These are phyloP conservation scores for Tricholaema leucomelas DNA, from an alignment of 2,113 vertebrate species.

Conservation along the genomic window DNA sequence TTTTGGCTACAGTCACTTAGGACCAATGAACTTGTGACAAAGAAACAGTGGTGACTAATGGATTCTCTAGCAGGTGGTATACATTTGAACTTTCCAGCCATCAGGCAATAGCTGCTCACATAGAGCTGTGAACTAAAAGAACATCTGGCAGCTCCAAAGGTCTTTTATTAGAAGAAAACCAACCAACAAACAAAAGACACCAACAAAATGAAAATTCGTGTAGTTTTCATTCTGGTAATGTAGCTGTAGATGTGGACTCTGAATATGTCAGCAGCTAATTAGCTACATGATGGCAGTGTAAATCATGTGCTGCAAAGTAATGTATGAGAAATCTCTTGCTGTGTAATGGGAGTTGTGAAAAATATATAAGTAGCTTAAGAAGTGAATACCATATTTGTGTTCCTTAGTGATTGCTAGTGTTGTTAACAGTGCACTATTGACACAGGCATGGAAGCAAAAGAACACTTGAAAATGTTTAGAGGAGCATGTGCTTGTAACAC, in stretches of 20 bases:
- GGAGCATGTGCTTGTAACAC: neutral
- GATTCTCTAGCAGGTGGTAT: neutral
- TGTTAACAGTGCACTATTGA: neutral
- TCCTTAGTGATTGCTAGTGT: neutral
- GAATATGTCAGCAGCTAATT: neutral
- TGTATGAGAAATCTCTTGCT: neutral
- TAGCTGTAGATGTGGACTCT: slow-evolving; percentile 34
- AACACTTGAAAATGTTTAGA: neutral
- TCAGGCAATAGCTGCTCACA: neutral
- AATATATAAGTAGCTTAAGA: neutral
- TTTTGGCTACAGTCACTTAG: neutral
- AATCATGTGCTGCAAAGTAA: neutral
- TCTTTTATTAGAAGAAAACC: neutral
- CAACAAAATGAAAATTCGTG: neutral
- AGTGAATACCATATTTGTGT: neutral
- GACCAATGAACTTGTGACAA: neutral
- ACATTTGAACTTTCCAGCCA: slow-evolving; percentile 37
- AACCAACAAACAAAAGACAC: neutral
- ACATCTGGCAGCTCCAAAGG: neutral
- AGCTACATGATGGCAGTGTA: neutral
- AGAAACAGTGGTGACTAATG: neutral
- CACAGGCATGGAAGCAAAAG: neutral
- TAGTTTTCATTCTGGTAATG: slow-evolving; percentile 21
- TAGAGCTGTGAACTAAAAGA: neutral
- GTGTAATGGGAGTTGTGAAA: neutral